These are phyloP conservation scores for Calameuta filiformis DNA, from an alignment of 2,888 invertebrate genomes.

Conservation along the genomic window DNA sequence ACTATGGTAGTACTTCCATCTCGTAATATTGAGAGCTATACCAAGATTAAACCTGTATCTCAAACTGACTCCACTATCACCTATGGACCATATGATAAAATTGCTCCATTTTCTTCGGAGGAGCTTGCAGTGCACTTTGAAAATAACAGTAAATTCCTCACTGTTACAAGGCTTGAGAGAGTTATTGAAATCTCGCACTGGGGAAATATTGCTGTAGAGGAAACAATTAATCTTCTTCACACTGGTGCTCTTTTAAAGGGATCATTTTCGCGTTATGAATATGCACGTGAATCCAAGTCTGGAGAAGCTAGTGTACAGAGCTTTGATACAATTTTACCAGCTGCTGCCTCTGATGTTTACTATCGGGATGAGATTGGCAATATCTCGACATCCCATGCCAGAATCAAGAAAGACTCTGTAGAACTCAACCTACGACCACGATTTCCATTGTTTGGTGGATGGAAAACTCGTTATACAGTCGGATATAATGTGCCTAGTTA, in stretches of 20 bases:
- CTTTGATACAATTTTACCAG: constrained; percentile 87
- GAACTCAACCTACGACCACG: constrained; percentile 96
- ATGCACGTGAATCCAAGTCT: constrained; percentile 91
- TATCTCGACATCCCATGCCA: constrained; percentile 96
- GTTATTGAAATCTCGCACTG: constrained; percentile 97
- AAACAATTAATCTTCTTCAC: constrained; percentile 91
- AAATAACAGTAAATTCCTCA: constrained; percentile 95
- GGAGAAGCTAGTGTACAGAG: constrained; percentile 90
- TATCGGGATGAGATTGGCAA: constrained; percentile 99
- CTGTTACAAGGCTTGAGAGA: constrained; percentile 88
- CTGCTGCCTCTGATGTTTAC: constrained; percentile 94
- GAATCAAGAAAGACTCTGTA: constrained; percentile 88
- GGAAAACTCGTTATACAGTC: constrained; percentile 96
- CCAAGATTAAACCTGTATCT: constrained; percentile 83
- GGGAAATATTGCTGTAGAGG: constrained; percentile 98
- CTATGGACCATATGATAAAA: constrained; percentile 90
- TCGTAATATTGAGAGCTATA: constrained; percentile 83
- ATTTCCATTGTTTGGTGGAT: constrained; percentile 98
- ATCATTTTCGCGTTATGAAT: constrained; percentile 97
- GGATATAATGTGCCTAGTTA: constrained; percentile 98
- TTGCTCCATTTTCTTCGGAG: constrained; percentile 72
- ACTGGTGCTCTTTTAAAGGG: constrained; percentile 90
- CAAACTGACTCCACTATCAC: constrained; percentile 83
- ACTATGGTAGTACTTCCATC: constrained; percentile 83
- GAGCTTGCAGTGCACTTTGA: constrained; percentile 90